phyloP scores from a whole-genome alignment of 2,113 vertebrate species.

The Pholis gunnellus region DNA sequence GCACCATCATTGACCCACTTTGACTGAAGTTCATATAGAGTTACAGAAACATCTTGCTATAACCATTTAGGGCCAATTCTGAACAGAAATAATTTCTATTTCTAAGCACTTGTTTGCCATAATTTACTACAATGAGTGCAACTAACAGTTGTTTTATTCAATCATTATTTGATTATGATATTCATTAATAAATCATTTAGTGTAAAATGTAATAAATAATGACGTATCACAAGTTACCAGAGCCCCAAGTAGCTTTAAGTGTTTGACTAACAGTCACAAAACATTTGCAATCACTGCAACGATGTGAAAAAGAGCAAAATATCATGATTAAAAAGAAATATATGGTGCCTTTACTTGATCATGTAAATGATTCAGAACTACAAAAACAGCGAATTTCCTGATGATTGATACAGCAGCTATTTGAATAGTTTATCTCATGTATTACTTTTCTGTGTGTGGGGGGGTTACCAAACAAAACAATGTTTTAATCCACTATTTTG shows the following conservation, averaged over 20 bases:
- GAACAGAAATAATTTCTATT: neutral
- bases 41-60: neutral
- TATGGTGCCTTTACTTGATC: neutral
- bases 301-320: neutral
- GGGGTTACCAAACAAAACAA: neutral
- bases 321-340: neutral
- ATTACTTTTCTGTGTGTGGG: too few relatives aligned
- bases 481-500: neutral
- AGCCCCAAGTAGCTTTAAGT: neutral
- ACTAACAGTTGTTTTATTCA: neutral
- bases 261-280: neutral
- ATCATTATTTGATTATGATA: neutral
- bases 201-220: neutral
- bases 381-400: neutral
- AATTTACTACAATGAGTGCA: neutral
- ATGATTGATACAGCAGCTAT: neutral
- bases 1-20: constrained; percentile 23
- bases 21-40: constrained; percentile 8
- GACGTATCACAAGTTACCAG: neutral
- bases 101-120: neutral
- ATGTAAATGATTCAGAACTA: neutral
- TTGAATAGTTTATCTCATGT: too few relatives aligned
- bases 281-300: neutral
- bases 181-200: neutral
- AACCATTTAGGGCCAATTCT: neutral